Base-by-base conservation (phyloP, 2,888 invertebrate species). In the Caenorhabditis virilis region DNA sequence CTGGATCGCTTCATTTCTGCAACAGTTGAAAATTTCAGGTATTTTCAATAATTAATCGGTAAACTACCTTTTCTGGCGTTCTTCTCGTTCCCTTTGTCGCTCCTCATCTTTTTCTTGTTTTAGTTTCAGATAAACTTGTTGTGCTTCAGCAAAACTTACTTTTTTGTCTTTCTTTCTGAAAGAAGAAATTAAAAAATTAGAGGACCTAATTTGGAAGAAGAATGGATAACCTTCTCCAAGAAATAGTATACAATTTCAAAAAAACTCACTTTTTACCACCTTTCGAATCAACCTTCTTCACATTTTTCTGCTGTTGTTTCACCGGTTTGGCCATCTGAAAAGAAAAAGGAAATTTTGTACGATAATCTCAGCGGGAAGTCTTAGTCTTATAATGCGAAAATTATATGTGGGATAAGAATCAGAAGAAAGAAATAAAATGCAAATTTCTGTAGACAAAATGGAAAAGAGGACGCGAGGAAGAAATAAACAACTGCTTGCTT, bases 1-100 rank as follows among this genome's bases (percentile, higher is more conserved):
- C 41, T 69, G 62, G 46, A 74, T 55, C 7, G 64, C 53, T 50
- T 69, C 63, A 35, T 68, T 61, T 27, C 66, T 49, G 13, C n/a
- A 49, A 27, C 30, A 6, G 30, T 9, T 9, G 13, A 30, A 30
- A 30, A 30, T 9, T 9, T 9, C 30, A 55, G 13, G 27, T 22
- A 45, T 66, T 38, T 26, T 69, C 63, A 23, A 18, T 20, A 39
- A 3, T 39, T 5, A 16, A 16, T 20, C 18, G 15, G 20, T 23
- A 3, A 23, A 22, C 20, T 30, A 52, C 51, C 59, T 52, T 43
- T 59, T 54, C 47, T 69, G 49, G 6, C 54, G 50, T 25, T 64
- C 66, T 22, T 65, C 72, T 11, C 53, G 26, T 13, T 45, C 55
- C 26, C 52, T 38, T 38, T 64, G 54, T 30, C 49, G 35, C 13